Conservation (phyloP, 2,797 vertebrate genomes). For the Chloroceryle inda region DNA sequence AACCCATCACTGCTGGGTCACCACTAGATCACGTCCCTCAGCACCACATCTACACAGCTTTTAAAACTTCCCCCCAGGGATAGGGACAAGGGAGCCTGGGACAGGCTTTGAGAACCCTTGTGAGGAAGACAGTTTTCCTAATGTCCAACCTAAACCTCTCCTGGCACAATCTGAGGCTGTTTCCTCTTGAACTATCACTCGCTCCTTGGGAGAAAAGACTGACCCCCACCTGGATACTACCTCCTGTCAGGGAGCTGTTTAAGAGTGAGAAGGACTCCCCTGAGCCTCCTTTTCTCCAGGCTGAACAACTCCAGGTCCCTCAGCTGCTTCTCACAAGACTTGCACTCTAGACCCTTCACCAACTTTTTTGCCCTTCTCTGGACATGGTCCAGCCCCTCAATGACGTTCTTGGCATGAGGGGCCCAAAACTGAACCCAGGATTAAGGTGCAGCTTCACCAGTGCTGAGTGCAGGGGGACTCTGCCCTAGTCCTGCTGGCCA, state of each 20-base stretch:
- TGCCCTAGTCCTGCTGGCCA: neutral
- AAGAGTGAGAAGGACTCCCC: neutral
- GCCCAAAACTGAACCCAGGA: neutral
- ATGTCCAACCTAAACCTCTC: too few relatives aligned
- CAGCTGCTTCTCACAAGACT: neutral
- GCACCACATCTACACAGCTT: too few relatives aligned
- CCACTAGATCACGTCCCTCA: neutral
- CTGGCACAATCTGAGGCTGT: too few relatives aligned
- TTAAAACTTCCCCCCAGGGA: too few relatives aligned
- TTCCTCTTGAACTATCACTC: too few relatives aligned
- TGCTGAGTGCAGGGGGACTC: neutral
- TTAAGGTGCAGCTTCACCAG: neutral
- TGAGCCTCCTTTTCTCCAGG: neutral
- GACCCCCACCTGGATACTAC: too few relatives aligned
- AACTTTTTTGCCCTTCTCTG: neutral
- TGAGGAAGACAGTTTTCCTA: too few relatives aligned
- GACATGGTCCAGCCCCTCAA: neutral
- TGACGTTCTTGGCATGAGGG: neutral
- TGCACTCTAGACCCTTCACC: neutral
- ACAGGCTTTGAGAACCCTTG: too few relatives aligned
- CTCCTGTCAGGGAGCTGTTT: neutral
- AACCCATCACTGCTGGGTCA: neutral
- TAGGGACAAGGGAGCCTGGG: too few relatives aligned
- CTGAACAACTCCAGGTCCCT: neutral
- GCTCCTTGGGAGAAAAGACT: too few relatives aligned